Percentiles rank a stretch among this genome's conserved stretches.
Evolutionary conservation across 2,113 vertebrate species (phyloP).

Genomic region (Kryptolebias marmoratus): DNA sequence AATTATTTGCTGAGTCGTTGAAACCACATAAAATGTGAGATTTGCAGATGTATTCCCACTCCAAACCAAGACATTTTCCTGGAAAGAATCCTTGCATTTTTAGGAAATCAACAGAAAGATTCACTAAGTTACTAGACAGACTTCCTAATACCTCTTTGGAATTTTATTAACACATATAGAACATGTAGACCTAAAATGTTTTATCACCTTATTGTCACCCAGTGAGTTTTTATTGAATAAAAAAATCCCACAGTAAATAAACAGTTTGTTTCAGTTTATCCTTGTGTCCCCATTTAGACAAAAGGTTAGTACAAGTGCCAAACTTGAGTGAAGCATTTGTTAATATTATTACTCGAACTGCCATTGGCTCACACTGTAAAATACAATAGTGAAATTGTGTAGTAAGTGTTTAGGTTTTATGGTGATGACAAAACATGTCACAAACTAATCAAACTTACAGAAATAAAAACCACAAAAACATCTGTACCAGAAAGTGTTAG

Average conservation of each 20-base stretch:
- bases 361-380: too few species aligned
- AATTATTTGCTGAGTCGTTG: slow-evolving; percentile 18
- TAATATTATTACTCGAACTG: too few species aligned
- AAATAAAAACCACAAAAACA: too few species aligned
- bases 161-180: slow-evolving; percentile 5
- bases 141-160: neutral
- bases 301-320: too few species aligned
- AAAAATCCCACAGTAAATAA: slow-evolving; percentile 6
- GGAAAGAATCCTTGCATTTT: slow-evolving; percentile 20
- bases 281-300: slow-evolving; percentile 11
- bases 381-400: too few species aligned
- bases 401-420: too few species aligned
- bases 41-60: slow-evolving; percentile 14
- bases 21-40: slow-evolving; percentile 3
- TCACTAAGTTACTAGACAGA: neutral
- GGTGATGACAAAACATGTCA: too few species aligned
- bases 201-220: slow-evolving; percentile 1
- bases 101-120: slow-evolving; percentile 7
- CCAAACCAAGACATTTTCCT: slow-evolving; percentile 29
- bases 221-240: slow-evolving; percentile 4
- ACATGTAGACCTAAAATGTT: neutral
- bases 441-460: too few species aligned
- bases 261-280: slow-evolving; percentile 5
- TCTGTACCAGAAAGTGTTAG: too few species aligned
- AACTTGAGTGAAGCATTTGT: too few species aligned